phyloP scores from a whole-genome alignment of 2,797 vertebrate genomes.

The Pseudocheirus occidentalis region DNA sequence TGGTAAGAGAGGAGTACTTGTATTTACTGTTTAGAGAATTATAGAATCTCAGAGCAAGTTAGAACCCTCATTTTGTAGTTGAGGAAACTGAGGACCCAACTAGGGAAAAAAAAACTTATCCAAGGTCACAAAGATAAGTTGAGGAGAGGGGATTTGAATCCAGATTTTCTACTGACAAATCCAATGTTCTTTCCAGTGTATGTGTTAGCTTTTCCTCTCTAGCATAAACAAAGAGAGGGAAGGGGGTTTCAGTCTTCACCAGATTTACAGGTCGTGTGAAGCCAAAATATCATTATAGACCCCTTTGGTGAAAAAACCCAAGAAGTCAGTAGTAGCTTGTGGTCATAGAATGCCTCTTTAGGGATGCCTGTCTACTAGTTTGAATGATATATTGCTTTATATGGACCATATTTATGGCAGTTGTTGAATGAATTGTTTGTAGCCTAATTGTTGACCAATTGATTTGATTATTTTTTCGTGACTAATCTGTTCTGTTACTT shows the following conservation, averaged over 20 bases:
- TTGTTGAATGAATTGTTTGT: too few relatives aligned
- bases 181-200: not conserved
- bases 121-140: not conserved
- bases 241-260: not conserved
- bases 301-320: not conserved
- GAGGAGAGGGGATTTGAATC: not conserved
- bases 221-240: not conserved
- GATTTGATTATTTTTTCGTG: not conserved
- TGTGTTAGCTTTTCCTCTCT: not conserved
- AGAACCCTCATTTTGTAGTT: too few relatives aligned
- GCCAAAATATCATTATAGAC: not conserved
- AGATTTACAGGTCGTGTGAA: not conserved
- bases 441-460: not conserved
- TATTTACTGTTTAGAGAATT: too few relatives aligned
- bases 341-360: not conserved
- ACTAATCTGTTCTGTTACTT: not conserved
- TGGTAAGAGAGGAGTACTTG: not conserved
- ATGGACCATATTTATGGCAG: fast-evolving
- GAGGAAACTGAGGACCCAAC: not conserved
- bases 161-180: not conserved
- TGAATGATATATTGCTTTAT: not conserved
- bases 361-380: not conserved
- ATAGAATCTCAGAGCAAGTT: too few relatives aligned
- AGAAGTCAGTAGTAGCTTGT: too few relatives aligned
- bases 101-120: not conserved